Conservation (phyloP, 2,113 vertebrate species). For the Brachyhypopomus gauderio region DNA sequence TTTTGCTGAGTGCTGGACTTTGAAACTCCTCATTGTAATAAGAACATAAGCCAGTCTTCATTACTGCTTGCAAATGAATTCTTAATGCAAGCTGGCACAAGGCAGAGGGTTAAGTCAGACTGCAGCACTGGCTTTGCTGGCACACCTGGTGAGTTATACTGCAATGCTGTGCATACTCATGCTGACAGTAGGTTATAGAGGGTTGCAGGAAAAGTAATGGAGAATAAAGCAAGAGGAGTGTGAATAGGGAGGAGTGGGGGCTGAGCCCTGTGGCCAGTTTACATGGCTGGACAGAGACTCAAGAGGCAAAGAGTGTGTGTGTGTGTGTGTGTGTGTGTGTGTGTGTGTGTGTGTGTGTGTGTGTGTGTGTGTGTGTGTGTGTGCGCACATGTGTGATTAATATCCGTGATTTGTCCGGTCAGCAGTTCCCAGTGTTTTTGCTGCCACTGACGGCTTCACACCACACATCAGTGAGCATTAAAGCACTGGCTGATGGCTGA, state of each 20-base stretch:
- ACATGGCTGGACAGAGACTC: constrained; percentile 33
- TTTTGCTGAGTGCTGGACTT: constrained; percentile 20
- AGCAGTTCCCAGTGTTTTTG: constrained; percentile 39
- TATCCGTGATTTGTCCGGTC: constrained; percentile 28
- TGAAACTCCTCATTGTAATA: constrained; percentile 10
- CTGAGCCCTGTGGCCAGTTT: background rate
- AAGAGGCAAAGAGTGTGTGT: background rate
- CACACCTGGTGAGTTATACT: constrained; percentile 23
- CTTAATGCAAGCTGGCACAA: constrained; percentile 22
- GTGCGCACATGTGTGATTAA: constrained; percentile 39
- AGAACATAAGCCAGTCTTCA: constrained; percentile 13
- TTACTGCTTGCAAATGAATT: constrained; percentile 36
- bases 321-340: background rate
- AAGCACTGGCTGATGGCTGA: constrained; percentile 9
- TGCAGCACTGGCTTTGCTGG: constrained; percentile 12
- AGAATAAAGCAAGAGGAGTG: background rate
- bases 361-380: background rate
- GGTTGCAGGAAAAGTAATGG: constrained; percentile 15
- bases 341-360: constrained; percentile 9
- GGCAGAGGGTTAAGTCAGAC: constrained; percentile 18
- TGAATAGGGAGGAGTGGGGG: background rate
- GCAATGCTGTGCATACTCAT: constrained; percentile 38
- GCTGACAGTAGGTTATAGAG: constrained; percentile 18
- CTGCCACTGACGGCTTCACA: constrained; percentile 35
- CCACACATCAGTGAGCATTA: constrained; percentile 23